A percentile compares a stretch with the other conserved stretches of the same genome.
These are phyloP conservation scores for Spinus pinus DNA, from an alignment of 2,797 vertebrate species.

Conservation along the genomic window DNA sequence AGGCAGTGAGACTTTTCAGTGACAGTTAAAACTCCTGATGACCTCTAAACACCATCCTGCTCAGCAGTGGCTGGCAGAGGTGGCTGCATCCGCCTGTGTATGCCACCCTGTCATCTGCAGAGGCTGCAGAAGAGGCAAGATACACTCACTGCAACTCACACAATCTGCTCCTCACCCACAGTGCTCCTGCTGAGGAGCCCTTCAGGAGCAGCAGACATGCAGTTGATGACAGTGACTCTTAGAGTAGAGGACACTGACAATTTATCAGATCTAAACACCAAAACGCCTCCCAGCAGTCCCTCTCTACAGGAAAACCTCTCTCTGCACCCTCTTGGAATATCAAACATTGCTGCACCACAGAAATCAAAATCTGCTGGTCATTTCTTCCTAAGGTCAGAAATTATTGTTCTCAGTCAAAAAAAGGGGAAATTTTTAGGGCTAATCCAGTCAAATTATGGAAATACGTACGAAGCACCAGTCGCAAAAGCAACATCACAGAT, in stretches of 20 bases:
- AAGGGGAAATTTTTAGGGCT: neutral
- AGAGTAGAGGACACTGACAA: neutral
- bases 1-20: neutral
- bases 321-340: neutral
- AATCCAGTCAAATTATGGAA: neutral
- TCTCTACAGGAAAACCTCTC: neutral
- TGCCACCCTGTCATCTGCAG: neutral
- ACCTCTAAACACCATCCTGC: neutral
- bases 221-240: neutral
- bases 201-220: neutral
- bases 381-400: neutral
- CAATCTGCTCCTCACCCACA: neutral
- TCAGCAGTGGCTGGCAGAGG: neutral
- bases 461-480: neutral
- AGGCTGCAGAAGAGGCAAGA: neutral
- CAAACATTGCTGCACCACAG: neutral
- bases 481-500: neutral
- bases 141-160: fast-evolving
- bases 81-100: neutral
- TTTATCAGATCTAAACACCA: neutral
- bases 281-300: neutral
- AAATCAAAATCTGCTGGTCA: neutral
- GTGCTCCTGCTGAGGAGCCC: neutral
- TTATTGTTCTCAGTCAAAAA: neutral
- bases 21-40: neutral